These are phyloP conservation scores for Drosophila equinoxialis DNA, from an alignment of 1,140 invertebrate genomes.

Conservation along the genomic window DNA sequence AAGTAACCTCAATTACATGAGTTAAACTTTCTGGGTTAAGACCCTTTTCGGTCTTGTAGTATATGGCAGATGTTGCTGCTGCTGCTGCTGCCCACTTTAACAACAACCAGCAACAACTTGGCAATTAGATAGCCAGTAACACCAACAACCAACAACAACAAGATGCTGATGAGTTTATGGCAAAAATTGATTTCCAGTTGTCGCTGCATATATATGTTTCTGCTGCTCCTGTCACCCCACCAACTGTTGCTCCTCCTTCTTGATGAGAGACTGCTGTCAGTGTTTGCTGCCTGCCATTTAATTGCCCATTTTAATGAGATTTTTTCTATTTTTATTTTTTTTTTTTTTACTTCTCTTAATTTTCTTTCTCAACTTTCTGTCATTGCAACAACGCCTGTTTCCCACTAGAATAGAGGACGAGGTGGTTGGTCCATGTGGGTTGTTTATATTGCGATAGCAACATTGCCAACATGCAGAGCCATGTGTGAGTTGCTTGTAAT, in stretches of 20 bases:
- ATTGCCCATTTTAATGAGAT: conserved; percentile 81
- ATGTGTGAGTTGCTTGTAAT: conserved; percentile 56
- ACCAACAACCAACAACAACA: conserved; percentile 30
- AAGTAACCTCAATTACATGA: conserved; percentile 78
- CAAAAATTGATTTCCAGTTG: conserved; percentile 80
- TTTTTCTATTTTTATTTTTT: conserved; percentile 52
- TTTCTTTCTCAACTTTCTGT: conserved; percentile 5
- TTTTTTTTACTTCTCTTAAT: not conserved
- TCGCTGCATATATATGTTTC: conserved; percentile 43
- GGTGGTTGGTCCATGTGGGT: conserved; percentile 1
- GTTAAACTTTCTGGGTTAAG: conserved; percentile 63
- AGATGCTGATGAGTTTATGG: conserved; percentile 76
- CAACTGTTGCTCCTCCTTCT: conserved; percentile 25
- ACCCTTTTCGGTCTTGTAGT: conserved; percentile 50
- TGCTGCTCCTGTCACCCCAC: not conserved
- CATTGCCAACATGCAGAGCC: conserved; percentile 7
- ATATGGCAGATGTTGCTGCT: not conserved
- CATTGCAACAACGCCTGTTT: conserved; percentile 43
- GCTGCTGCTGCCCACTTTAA: conserved; percentile 8
- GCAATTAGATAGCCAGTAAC: conserved; percentile 73
- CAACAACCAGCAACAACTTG: conserved; percentile 20
- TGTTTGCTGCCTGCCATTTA: conserved; percentile 75
- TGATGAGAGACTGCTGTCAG: conserved; percentile 60
- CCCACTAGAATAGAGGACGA: conserved; percentile 36
- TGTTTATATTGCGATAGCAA: conserved; percentile 10